phyloP scores from a whole-genome alignment of 2,113 vertebrate genomes.

The Brachirus orientalis region DNA sequence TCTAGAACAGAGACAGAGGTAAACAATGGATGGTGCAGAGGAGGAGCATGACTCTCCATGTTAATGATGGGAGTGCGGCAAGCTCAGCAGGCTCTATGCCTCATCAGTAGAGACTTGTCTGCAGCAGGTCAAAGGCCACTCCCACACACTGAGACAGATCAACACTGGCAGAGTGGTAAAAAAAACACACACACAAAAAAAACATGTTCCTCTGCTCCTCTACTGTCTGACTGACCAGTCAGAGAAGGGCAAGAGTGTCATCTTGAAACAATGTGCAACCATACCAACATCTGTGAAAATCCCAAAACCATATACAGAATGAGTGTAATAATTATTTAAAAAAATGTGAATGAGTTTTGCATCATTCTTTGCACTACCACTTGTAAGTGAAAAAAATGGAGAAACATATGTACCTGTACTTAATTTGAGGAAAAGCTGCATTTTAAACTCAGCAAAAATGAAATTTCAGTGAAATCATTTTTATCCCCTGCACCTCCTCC shows the following conservation, averaged over 20 bases:
- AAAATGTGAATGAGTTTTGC: neutral
- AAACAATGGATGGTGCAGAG: slow-evolving; percentile 67
- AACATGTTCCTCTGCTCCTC: slow-evolving; percentile 24
- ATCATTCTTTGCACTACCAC: neutral
- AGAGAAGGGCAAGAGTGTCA: slow-evolving; percentile 12
- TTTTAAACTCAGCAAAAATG: slow-evolving; percentile 19
- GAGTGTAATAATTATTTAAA: too few relatives aligned
- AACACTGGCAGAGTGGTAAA: slow-evolving; percentile 47
- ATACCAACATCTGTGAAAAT: slow-evolving; percentile 1
- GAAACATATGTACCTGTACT: too few relatives aligned
- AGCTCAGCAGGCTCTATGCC: slow-evolving; percentile 60
- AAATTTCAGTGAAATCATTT: slow-evolving; percentile 16
- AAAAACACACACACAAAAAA: slow-evolving; percentile 50
- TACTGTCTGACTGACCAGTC: slow-evolving; percentile 15
- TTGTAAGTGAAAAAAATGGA: too few relatives aligned
- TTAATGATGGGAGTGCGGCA: slow-evolving; percentile 74
- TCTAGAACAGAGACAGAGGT: slow-evolving; percentile 54
- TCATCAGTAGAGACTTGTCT: slow-evolving; percentile 58
- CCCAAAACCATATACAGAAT: neutral
- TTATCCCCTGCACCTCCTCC: slow-evolving; percentile 30
- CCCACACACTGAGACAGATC: slow-evolving; percentile 56
- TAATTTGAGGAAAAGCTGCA: too few relatives aligned
- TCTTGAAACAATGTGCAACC: neutral
- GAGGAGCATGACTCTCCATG: slow-evolving; percentile 72
- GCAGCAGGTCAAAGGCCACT: slow-evolving; percentile 67